Percentiles rank a stretch among this genome's conserved stretches.
Conservation (phyloP, 1,140 invertebrate genomes). For the Galleria mellonella region DNA sequence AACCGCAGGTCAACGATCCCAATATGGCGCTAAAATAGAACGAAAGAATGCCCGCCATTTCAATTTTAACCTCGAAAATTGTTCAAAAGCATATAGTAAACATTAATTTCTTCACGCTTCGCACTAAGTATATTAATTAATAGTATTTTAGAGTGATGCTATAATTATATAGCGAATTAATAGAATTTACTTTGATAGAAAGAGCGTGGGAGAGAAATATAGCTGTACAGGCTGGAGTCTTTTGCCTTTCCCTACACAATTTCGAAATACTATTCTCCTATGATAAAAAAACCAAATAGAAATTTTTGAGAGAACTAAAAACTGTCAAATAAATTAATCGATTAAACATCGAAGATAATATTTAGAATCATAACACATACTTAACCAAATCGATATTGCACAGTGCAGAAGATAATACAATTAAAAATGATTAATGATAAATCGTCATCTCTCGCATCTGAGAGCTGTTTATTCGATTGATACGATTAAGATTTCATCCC, state of each 20-base stretch:
- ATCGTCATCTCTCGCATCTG: slow-evolving; percentile 14
- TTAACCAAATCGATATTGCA: too few species aligned
- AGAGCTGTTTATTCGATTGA: slow-evolving; percentile 33
- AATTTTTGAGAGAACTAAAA: too few species aligned
- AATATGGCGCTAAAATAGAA: slow-evolving; percentile 63
- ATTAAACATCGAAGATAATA: too few species aligned
- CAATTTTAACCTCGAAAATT: slow-evolving; percentile 55
- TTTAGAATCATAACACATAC: too few species aligned
- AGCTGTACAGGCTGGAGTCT: too few species aligned
- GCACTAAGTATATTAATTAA: slow-evolving; percentile 3
- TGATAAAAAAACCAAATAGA: too few species aligned
- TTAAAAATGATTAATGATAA: neutral
- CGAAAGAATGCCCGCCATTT: slow-evolving; percentile 58
- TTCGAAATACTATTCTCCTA: too few species aligned
- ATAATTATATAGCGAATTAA: neutral
- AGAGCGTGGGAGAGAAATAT: too few species aligned
- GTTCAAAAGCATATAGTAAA: slow-evolving; percentile 40
- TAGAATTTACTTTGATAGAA: neutral
- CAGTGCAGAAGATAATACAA: too few species aligned
- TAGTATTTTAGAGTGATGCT: neutral
- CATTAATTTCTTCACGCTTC: slow-evolving; percentile 29
- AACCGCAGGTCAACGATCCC: slow-evolving; percentile 37
- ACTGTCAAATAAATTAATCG: too few species aligned
- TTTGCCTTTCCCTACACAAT: too few species aligned
- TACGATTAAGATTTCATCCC: slow-evolving; percentile 42